Base-by-base conservation (phyloP, 2,113 vertebrate genomes). In the Atractosteus spatula region DNA sequence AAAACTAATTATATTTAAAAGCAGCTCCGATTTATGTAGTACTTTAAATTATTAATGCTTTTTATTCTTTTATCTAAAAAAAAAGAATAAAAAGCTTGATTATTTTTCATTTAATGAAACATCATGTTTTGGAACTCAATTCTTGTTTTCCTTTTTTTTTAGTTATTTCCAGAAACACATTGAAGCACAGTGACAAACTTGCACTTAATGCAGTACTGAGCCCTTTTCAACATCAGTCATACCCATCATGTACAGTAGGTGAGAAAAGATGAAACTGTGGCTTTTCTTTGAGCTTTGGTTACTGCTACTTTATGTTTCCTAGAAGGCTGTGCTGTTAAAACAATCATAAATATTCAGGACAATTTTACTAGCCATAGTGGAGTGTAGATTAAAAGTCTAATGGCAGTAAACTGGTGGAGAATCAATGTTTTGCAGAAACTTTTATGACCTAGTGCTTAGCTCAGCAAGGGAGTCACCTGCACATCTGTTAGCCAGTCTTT, bases 321-420 rank as follows among this genome's bases (percentile, higher is more conserved):
- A 78, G 63, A 89, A 87, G 84, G 83, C 81, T 75, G 80, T 79
- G 80, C 77, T 80, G 72, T 87, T 83, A 87, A 88, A 82, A 79
- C 84, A 44, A 45, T 79, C 84, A 85, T 92, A 91, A 91, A 92
- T 91, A 90, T 90, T 86, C 89, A 88, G 84, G 81, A 83, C 83
- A 85, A 84, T 84, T 91, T 91, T 89, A 90, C 85, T 85, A 86
- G 88, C 78, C 66, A 3, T 88, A 87, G 78, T 80, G 82, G 86
- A 89, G 86, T 83, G 74, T 75, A 74, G 79, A 81, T 84, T 88
- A 90, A 83, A 87, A 82, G 78, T 61, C 74, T 80, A 83, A 81
- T 74, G 71, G 78, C 80, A 78, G 77, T 80, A 71, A 80, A 77
- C 82, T 85, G 74, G 66, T 62, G 79, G 76, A 77, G 67, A 81